Evolutionary conservation across 2,888 invertebrate species (phyloP), one percentile per base, ranked within the genome.

Genomic region (Acleris sparsana): DNA sequence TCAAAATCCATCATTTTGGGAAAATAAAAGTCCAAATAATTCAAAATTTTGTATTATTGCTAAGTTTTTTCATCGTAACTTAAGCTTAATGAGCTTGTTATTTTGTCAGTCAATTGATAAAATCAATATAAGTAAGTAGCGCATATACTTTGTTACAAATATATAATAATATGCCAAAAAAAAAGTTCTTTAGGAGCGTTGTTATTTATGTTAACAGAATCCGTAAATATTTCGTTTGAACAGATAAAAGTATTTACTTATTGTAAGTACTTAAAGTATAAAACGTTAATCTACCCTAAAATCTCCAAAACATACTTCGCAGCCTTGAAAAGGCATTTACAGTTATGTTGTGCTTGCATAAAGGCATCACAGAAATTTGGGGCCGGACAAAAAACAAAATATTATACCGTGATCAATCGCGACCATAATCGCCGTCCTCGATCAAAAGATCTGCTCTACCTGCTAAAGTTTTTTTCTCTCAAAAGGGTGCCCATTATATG

Each of bases 391-490:
- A 72, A 49, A 78, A 79, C 82, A 80, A 78, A 81, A 78, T 68
- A 71, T 76, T 75, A 82, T 85, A 85, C 86, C 83, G 79, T 83
- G 80, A 79, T 81, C 80, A 80, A 86, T 85, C 82, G 79, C 73
- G 72, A 76, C 77, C 76, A 80, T 84, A 85, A 90, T 89, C 88
- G 84, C 76, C 77, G 83, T 75, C 78, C 79, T 83, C 78, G 85
- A 90, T 89, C 87, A 75, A 82, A 75, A 83, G 85, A 86, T 89
- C 88, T 83, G 86, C 84, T 86, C 83, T 92, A 92, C 92, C 92
- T 92, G 92, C 85, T 70, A 71, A 76, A 79, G 70, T 76, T 86
- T 91, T 85, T 88, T 89, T 86, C 80, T 78, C 73, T 73, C 74
- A 63, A 88, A 90, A 89, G 89, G 92, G 88, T 89, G 81, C 79